Evolutionary conservation across 2,113 vertebrate genomes (phyloP).

Genomic region (Notarius quadriscutis): DNA sequence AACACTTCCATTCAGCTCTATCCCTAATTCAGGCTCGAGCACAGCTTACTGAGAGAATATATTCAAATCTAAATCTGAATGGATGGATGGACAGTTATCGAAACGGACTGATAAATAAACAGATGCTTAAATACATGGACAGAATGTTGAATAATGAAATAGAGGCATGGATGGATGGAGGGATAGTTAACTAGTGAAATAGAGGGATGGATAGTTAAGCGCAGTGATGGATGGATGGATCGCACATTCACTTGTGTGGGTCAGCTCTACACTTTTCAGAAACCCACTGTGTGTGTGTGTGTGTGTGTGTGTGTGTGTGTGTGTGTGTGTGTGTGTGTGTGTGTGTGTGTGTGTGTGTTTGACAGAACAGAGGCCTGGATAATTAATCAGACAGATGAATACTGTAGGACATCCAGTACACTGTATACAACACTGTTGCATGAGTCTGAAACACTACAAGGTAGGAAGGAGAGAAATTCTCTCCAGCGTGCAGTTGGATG

Average conservation of each 20-base stretch:
- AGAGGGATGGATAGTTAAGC: neutral
- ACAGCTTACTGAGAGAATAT: constrained; percentile 8
- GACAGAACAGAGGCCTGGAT: neutral
- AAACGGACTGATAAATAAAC: constrained; percentile 19
- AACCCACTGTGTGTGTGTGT: neutral
- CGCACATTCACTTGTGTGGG: neutral
- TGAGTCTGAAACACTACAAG: neutral
- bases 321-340: neutral
- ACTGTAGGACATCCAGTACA: neutral
- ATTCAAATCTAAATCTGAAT: neutral
- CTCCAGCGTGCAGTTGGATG: neutral
- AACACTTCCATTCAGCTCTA: neutral
- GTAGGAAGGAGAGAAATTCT: neutral
- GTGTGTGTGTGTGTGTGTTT: neutral
- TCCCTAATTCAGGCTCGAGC: constrained; percentile 3
- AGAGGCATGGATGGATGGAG: neutral
- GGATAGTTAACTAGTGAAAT: neutral
- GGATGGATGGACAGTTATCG: constrained; percentile 14
- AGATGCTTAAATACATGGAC: neutral
- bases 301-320: neutral
- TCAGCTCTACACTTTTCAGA: neutral
- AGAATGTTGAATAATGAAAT: neutral
- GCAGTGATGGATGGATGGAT: neutral
- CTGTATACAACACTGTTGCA: neutral
- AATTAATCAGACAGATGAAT: neutral